Evolutionary conservation across 1,140 invertebrate species (phyloP).

Genomic region (Pissodes strobi): DNA sequence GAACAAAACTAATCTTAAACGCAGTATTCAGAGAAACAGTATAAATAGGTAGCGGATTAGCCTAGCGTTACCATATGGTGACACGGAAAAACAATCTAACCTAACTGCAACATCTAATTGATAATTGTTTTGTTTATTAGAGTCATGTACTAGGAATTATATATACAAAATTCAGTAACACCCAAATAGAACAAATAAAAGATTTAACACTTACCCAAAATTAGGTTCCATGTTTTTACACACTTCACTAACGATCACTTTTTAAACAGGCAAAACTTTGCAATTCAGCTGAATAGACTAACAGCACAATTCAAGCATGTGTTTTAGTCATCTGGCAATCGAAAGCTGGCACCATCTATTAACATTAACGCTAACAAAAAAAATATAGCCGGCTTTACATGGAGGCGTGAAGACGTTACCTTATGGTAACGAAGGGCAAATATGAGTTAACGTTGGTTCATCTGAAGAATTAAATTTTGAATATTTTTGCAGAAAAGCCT

Average conservation of each 20-base stretch:
- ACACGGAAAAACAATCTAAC: no score
- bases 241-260: slow-evolving; percentile 5
- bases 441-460: slow-evolving; percentile 7
- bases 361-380: slow-evolving; percentile 1
- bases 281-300: no score
- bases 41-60: background rate
- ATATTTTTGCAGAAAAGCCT: no score
- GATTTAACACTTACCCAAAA: background rate
- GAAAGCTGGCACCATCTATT: no score
- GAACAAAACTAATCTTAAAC: no score
- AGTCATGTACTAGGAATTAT: background rate
- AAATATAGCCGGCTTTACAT: no score
- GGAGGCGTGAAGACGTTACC: no score
- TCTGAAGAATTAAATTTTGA: no score
- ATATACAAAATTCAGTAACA: background rate
- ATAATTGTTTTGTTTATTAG: background rate
- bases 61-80: no score
- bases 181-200: background rate
- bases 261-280: slow-evolving; percentile 1
- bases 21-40: no score
- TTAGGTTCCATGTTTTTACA: slow-evolving; percentile 4
- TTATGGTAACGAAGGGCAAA: background rate
- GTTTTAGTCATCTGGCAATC: background rate
- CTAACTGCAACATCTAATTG: no score
- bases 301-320: background rate